Base-by-base conservation (phyloP, 1,140 invertebrate genomes). In the Marisa cornuarietis region DNA sequence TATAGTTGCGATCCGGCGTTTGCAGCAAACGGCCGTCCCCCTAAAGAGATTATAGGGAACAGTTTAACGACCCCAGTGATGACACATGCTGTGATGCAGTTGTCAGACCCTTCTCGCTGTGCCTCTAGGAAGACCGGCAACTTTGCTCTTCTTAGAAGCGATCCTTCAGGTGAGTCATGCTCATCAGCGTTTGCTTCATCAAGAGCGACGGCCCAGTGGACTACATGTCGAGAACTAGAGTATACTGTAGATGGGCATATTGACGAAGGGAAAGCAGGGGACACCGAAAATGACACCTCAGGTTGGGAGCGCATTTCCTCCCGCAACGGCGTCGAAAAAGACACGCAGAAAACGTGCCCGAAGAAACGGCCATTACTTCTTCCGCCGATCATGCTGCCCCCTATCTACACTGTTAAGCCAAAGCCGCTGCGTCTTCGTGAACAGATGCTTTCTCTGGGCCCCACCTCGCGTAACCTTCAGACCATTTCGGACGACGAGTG, bases 351-450 rank as follows among this genome's bases (percentile, higher is more conserved):
- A 42, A 20, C 24, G 11, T 11, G 52, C n/a, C 42, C 61, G n/a
- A 63, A 63, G 62, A 76, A 76, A 42, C 58, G 74, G 8, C 74
- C 74, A 6, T 63, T 76, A 24, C 52, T 76, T 26, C 62, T 76
- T 31, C 74, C 74, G 31, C 74, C 74, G 31, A 76, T 76, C 62
- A 76, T 76, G 74, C 74, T 76, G 62, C 74, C 74, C 7, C 74
- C 74, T 4, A 31, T 76, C 11, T 76, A 76, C 74, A 76, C 26
- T 1, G 62, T 76, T 31, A 65, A 76, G 31, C 74, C 74, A 31
- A 76, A 61, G 16, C 74, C 74, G 16, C 26, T 76, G n/a, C 3
- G 11, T 0, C 42, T 76, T 10, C 61, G 74, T 26, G 74, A 76
- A 31, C 42, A 66, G 14, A 58, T 76, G 62, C 65, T 31, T 16